Percentiles rank a stretch among this genome's conserved stretches.
phyloP scores from a whole-genome alignment of 2,113 vertebrate genomes.

The Malurus melanocephalus region DNA sequence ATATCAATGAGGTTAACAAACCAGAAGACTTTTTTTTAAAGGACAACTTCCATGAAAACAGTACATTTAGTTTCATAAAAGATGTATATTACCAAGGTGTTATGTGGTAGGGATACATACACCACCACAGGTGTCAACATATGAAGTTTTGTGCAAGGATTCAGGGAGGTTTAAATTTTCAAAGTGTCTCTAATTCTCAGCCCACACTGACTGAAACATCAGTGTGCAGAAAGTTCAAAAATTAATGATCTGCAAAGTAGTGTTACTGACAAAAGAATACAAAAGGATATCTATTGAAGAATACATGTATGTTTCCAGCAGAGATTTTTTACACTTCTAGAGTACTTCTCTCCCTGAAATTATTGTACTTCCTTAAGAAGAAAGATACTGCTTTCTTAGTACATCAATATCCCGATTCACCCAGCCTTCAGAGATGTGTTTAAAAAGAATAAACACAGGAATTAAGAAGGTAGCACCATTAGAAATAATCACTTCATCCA shows the following conservation, averaged over 20 bases:
- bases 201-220: not conserved
- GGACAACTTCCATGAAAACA: not conserved
- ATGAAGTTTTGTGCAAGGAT: not conserved
- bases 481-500: not conserved
- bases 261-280: not conserved
- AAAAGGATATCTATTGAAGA: not conserved
- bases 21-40: not conserved
- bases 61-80: not conserved
- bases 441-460: not conserved
- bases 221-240: not conserved
- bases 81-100: not conserved
- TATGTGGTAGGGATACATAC: not conserved
- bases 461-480: constrained; percentile 22
- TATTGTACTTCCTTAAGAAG: not conserved
- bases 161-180: not conserved
- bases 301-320: not conserved
- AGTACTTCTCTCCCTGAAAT: not conserved
- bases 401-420: not conserved
- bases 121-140: not conserved
- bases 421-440: not conserved
- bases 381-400: not conserved
- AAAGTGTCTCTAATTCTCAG: not conserved
- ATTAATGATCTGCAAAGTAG: not conserved
- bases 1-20: not conserved
- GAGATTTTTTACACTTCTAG: not conserved